phyloP scores from a whole-genome alignment of 2,888 invertebrate genomes.

The Cylindroiulus punctatus region DNA sequence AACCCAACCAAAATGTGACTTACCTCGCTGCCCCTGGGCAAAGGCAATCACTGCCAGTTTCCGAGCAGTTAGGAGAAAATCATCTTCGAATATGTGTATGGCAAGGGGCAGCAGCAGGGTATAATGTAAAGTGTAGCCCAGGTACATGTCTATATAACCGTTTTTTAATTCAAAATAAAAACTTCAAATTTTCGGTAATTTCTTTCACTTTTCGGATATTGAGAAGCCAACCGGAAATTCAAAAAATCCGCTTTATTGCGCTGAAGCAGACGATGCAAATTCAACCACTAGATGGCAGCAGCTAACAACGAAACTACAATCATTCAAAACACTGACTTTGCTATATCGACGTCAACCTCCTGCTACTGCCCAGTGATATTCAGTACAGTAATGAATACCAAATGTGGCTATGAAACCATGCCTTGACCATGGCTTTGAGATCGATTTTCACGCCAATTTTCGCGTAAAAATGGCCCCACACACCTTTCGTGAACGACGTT shows the following conservation, averaged over 20 bases:
- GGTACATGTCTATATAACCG: too few species aligned
- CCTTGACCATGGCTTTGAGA: neutral
- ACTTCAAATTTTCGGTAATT: too few species aligned
- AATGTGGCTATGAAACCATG: neutral
- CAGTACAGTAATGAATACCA: neutral
- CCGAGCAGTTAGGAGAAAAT: too few species aligned
- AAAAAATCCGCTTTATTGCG: neutral
- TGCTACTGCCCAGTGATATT: neutral
- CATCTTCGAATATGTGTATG: too few species aligned
- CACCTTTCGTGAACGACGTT: slow-evolving; percentile 17
- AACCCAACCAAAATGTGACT: too few species aligned
- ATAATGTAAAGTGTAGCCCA: too few species aligned
- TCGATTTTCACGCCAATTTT: neutral
- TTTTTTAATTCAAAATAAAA: too few species aligned
- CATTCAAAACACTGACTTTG: neutral
- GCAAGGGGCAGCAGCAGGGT: too few species aligned
- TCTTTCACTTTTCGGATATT: too few species aligned
- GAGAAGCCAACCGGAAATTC: neutral
- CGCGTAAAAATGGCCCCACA: slow-evolving; percentile 6
- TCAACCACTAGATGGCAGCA: neutral
- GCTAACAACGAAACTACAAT: neutral
- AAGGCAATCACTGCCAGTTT: too few species aligned
- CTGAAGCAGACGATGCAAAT: neutral
- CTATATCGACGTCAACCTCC: neutral
- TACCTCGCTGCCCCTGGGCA: too few species aligned